Conservation (phyloP, 1,140 invertebrate species). For the Liolophura sinensis region DNA sequence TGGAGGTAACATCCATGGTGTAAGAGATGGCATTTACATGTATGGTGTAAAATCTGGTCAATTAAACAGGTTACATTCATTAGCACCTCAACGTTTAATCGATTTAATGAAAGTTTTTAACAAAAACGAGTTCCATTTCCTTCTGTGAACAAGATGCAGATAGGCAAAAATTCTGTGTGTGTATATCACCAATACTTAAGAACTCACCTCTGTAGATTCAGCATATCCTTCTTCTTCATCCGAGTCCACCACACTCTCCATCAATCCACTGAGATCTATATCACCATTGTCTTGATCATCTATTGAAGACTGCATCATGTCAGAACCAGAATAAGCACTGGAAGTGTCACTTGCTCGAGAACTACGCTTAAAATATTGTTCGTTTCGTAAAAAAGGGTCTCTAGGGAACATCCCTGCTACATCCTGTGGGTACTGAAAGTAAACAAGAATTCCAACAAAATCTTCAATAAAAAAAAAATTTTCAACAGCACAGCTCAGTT, state of each 20-base stretch:
- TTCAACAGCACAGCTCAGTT: no score
- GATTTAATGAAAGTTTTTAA: no score
- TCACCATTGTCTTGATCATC: constrained; percentile 69
- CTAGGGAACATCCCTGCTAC: constrained; percentile 36
- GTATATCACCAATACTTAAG: no score
- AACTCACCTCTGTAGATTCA: constrained; percentile 78
- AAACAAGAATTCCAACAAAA: constrained; percentile 3
- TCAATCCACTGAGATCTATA: constrained; percentile 81
- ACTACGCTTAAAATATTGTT: constrained; percentile 75
- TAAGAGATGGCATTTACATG: no score
- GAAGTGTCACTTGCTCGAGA: constrained; percentile 92
- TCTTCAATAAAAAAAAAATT: no score
- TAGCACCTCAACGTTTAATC: no score
- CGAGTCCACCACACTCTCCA: constrained; percentile 89
- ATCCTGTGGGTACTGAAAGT: constrained; percentile 39
- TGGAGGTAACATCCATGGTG: no score
- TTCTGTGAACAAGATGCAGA: no score
- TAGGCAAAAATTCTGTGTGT: no score
- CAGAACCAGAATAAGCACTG: constrained; percentile 90
- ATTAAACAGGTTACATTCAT: no score
- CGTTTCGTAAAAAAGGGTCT: constrained; percentile 55
- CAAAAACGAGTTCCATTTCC: no score
- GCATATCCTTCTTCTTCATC: constrained; percentile 78
- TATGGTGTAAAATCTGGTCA: no score
- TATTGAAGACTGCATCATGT: constrained; percentile 82